Base-by-base conservation (phyloP, 2,888 invertebrate species). In the Orthonevra nobilis region DNA sequence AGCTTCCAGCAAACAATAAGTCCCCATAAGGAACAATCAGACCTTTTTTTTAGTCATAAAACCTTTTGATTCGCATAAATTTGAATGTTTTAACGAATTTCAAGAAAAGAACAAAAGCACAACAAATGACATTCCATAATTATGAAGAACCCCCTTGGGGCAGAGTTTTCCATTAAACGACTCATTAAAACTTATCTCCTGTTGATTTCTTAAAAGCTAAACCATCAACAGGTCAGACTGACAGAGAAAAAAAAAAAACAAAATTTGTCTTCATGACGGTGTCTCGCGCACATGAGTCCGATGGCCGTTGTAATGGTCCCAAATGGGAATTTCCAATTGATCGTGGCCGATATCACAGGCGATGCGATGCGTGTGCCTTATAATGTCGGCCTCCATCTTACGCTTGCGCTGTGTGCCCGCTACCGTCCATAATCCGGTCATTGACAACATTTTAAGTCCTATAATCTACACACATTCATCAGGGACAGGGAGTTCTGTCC, bases 261-360 rank as follows among this genome's bases (percentile, higher is more conserved):
- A 63, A 58, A 69, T 69, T 56, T 56, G 42, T 30, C 42, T 19
- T 19, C 44, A 52, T 32, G 56, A 60, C 44, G 26, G 50, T 64
- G 58, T 17, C 44, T 7, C 48, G 46, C 32, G 50, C 32, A 42
- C 36, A 42, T 38, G 10, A 6, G 28, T 38, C 28, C 36, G 36
- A 3, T 14, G 36, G n/a, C 9, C 42, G 42, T 23, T 15, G 38
- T 77, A 77, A 77, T 77, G 72, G 46, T 58, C 26, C 44, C 52
- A 77, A 50, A 77, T 64, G 70, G 63, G 44, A 46, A 58, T 72
- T 64, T 64, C 50, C 61, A 50, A 63, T 61, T 50, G 69, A 61
- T 63, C 19, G 32, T 50, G 60, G 19, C 60, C 58, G 69, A 70
- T 56, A 50, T 32, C 48, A 9, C 17, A 56, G 17, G 28, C 50